phyloP scores from a whole-genome alignment of 2,113 vertebrate genomes.

The Pristiophorus japonicus region DNA sequence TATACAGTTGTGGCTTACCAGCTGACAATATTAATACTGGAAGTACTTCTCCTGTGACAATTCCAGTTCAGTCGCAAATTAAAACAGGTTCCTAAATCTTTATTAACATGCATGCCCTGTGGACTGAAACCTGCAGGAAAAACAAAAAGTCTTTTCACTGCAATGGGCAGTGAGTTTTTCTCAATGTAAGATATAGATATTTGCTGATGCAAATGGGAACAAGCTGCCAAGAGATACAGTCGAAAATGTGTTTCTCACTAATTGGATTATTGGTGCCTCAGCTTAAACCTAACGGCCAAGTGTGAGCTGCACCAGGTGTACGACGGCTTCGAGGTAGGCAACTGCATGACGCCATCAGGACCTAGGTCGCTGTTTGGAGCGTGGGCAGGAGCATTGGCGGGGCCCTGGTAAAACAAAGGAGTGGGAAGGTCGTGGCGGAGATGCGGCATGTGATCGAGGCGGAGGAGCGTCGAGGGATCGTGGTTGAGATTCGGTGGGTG shows the following conservation, averaged over 20 bases:
- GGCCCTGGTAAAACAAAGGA: too few species aligned
- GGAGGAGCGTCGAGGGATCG: too few species aligned
- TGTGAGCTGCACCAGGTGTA: too few species aligned
- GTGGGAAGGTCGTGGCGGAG: too few species aligned
- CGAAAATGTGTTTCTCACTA: background rate
- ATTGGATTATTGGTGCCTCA: background rate
- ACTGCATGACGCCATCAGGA: too few species aligned
- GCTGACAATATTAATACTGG: background rate
- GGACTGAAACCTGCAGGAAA: background rate
- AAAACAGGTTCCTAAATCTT: conserved; percentile 3
- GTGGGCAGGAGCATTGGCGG: too few species aligned
- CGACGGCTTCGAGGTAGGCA: too few species aligned
- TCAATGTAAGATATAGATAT: background rate
- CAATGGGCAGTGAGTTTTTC: background rate
- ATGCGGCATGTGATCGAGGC: too few species aligned
- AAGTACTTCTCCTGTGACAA: background rate
- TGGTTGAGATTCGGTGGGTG: too few species aligned
- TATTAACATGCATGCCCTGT: background rate
- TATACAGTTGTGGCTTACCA: background rate
- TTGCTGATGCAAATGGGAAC: background rate
- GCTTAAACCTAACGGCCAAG: background rate
- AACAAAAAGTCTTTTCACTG: background rate
- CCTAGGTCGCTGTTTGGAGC: too few species aligned
- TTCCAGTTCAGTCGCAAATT: background rate
- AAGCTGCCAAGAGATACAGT: background rate